These are phyloP conservation scores for Mus pahari DNA, from an alignment of 2,113 vertebrate species.

Conservation along the genomic window DNA sequence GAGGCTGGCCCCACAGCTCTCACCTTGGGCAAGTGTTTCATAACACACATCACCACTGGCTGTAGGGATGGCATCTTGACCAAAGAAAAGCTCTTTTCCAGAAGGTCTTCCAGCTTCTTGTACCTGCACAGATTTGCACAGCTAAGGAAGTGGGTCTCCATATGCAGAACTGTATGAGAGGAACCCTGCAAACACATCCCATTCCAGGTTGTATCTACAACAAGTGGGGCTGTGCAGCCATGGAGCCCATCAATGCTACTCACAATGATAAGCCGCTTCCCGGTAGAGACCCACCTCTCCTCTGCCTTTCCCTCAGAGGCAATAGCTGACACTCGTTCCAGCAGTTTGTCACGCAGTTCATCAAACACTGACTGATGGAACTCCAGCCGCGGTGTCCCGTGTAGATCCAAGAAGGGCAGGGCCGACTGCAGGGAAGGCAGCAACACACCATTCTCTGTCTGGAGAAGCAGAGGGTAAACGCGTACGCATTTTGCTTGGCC, in stretches of 20 bases:
- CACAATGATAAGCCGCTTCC: neutral
- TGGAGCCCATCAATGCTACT: rapidly evolving
- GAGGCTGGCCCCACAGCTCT: rapidly evolving
- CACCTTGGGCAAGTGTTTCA: slow-evolving; percentile 98
- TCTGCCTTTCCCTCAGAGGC: slow-evolving; percentile 94
- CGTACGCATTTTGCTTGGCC: neutral
- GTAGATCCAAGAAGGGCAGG: slow-evolving; percentile 97
- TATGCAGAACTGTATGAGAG: too few relatives aligned
- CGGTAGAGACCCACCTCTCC: slow-evolving; percentile 89
- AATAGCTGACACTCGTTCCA: slow-evolving; percentile 95
- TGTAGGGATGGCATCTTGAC: slow-evolving; percentile 98
- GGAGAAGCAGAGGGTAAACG: slow-evolving; percentile 14
- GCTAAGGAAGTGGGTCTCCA: neutral
- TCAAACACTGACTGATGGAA: slow-evolving; percentile 99
- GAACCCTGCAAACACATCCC: neutral
- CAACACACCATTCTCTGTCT: slow-evolving; percentile 98
- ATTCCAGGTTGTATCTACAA: neutral
- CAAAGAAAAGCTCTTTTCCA: slow-evolving; percentile 98
- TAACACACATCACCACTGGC: slow-evolving; percentile 98
- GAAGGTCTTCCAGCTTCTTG: slow-evolving; percentile 95
- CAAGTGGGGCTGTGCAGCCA: neutral
- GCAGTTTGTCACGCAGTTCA: slow-evolving; percentile 96
- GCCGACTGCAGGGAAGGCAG: slow-evolving; percentile 98
- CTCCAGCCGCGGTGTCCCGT: slow-evolving; percentile 96
- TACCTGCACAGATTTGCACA: slow-evolving; percentile 85